Base-by-base conservation (phyloP, 2,888 invertebrate genomes). In the Galerucella nymphaeae region DNA sequence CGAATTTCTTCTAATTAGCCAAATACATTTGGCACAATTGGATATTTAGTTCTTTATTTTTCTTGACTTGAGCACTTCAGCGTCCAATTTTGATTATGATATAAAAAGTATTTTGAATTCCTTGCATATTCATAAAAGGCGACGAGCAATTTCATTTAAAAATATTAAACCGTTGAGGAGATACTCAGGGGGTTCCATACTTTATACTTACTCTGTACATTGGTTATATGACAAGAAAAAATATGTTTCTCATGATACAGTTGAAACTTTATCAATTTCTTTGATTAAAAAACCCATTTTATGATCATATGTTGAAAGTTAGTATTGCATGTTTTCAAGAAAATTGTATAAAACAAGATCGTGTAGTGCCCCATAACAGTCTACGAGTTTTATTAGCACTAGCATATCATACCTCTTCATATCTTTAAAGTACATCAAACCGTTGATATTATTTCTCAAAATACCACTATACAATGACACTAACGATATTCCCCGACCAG, bases 401-500 rank as follows among this genome's bases (percentile, higher is more conserved):
- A n/a, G 38, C 59, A 59, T 38, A 10, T 59, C 38, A n/a, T 59
- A 38, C 38, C 38, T 59, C 59, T 59, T 42, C 42, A 62, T 42
- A 62, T 62, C 61, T 42, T 38, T 11, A 62, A 62, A 62, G 2
- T 62, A 62, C 42, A 62, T 62, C 42, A 62, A 42, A 18, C 13
- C n/a, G 59, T 30, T 59, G 30, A 59, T 38, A 38, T 59, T 59
- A 59, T 59, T 59, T 59, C 59, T 59, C 30, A 59, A 66, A 66
- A 66, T 58, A 55, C 57, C 66, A 20, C 55, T 57, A 16, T 20
- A n/a, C 48, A 48, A 67, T 59, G 38, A 57, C 58, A 38, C 45
- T 67, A 67, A 67, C 42, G 61, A 68, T 59, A 61, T 68, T 68
- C 61, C n/a, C 20, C 50, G 41, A 30, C 41, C 69, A 62, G 69